phyloP scores from a whole-genome alignment of 2,113 vertebrate genomes.

The Ciconia boyciana region DNA sequence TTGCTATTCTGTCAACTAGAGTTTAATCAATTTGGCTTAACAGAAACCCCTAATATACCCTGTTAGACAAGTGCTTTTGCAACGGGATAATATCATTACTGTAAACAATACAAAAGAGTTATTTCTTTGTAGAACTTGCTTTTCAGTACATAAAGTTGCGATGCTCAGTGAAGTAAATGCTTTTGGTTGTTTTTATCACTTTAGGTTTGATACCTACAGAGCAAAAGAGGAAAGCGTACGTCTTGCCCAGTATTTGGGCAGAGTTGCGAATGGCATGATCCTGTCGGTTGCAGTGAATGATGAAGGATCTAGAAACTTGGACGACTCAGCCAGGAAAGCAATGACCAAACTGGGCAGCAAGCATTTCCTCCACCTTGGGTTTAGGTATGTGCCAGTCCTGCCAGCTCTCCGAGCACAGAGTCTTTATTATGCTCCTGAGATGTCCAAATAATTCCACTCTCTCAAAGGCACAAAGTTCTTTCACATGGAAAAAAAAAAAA shows the following conservation, averaged over 20 bases:
- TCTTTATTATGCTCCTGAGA: slow-evolving; percentile 45
- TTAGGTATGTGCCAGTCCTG: slow-evolving; percentile 77
- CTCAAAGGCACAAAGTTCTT: slow-evolving; percentile 49
- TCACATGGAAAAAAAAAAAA: neutral
- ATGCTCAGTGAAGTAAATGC: neutral
- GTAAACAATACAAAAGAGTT: neutral
- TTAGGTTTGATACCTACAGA: slow-evolving; percentile 93
- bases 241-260: slow-evolving; percentile 83
- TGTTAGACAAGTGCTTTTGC: neutral
- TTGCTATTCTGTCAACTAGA: neutral
- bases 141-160: neutral
- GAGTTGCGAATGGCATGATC: slow-evolving; percentile 79
- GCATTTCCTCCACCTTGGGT: slow-evolving; percentile 88
- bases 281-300: slow-evolving; percentile 91
- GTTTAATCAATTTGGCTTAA: neutral
- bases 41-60: neutral
- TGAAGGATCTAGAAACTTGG: slow-evolving; percentile 92
- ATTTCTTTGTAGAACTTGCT: neutral
- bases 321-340: slow-evolving; percentile 86
- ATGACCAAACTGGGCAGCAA: slow-evolving; percentile 88
- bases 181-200: neutral
- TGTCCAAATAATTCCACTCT: slow-evolving; percentile 56
- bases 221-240: slow-evolving; percentile 88
- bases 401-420: slow-evolving; percentile 31
- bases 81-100: neutral